Conservation (phyloP, 2,113 vertebrate species). For the Salvelinus alpinus region DNA sequence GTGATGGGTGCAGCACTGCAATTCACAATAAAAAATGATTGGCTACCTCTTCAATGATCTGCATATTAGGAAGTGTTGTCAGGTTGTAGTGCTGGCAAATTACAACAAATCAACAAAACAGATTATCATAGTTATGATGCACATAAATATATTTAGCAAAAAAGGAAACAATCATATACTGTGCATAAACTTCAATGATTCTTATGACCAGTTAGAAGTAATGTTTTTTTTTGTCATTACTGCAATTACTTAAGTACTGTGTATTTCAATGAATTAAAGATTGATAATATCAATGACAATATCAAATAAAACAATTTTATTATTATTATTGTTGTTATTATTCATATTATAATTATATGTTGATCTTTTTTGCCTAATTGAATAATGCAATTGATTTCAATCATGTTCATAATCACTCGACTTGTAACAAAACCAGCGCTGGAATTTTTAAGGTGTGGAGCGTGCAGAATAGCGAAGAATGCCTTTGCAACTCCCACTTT, state of each 20-base stretch:
- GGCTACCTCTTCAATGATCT: no score
- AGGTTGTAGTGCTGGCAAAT: no score
- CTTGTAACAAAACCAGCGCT: conserved; percentile 51
- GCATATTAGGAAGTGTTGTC: no score
- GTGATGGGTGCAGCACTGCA: no score
- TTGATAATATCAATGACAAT: neutral
- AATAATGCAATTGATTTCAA: neutral
- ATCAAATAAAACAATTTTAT: neutral
- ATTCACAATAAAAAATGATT: no score
- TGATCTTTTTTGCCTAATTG: neutral
- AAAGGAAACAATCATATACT: neutral
- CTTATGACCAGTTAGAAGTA: no score
- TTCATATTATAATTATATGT: neutral
- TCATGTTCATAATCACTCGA: conserved; percentile 29
- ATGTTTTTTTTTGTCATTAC: no score
- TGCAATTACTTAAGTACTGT: neutral
- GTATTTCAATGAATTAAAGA: neutral
- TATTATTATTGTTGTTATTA: neutral
- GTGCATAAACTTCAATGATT: no score
- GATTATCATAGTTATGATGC: neutral
- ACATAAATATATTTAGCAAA: neutral
- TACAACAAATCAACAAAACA: no score
- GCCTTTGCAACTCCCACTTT: conserved; percentile 73
- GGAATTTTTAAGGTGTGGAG: conserved; percentile 69
- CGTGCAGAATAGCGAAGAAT: conserved; percentile 71